Conservation (phyloP, 1,140 invertebrate genomes). For the Panagrolaimus sp. region DNA sequence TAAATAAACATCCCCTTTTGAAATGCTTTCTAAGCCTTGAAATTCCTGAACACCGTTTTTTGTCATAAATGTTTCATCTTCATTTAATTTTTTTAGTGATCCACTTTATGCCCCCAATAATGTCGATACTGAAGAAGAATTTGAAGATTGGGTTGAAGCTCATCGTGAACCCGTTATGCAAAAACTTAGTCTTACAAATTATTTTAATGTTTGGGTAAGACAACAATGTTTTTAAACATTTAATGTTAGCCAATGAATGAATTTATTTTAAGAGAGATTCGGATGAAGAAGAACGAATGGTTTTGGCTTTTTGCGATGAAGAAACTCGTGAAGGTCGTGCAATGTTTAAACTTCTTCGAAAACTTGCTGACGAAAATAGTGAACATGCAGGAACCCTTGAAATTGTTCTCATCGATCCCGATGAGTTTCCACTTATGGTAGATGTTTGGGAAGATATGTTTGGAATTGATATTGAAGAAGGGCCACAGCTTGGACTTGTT, state of each 20-base stretch:
- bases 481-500: constrained; percentile 56
- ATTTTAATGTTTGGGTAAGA: constrained; percentile 57
- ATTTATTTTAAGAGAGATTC: constrained; percentile 51
- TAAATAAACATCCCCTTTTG: no score
- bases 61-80: no score
- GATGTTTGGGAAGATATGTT: constrained; percentile 59
- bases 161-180: constrained; percentile 58
- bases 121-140: constrained; percentile 58
- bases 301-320: constrained; percentile 56
- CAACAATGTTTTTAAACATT: not conserved
- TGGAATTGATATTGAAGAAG: constrained; percentile 58
- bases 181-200: constrained; percentile 54
- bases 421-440: constrained; percentile 58
- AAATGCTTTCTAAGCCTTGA: no score
- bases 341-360: constrained; percentile 54
- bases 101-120: constrained; percentile 54
- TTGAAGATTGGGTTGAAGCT: constrained; percentile 58
- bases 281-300: constrained; percentile 55
- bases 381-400: constrained; percentile 57
- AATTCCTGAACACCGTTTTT: no score
- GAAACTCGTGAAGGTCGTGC: constrained; percentile 57
- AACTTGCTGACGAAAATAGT: constrained; percentile 55
- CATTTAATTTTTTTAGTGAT: no score
- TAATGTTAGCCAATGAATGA: no score
- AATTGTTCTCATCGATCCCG: constrained; percentile 57